Evolutionary conservation across 2,888 invertebrate species (phyloP).

Genomic region (Magallana nippona): DNA sequence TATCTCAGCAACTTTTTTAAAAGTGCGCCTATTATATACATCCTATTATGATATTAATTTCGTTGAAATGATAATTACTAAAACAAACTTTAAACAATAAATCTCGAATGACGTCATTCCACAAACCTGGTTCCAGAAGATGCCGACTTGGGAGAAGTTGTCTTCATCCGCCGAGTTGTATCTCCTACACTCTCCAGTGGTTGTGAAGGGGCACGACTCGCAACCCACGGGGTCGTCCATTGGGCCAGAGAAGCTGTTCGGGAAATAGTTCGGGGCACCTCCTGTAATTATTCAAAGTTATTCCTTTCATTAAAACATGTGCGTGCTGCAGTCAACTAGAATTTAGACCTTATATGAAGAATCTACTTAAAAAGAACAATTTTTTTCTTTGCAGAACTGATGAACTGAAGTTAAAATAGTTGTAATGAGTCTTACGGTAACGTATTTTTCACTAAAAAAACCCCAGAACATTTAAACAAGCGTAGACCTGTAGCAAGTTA

Average conservation of each 20-base stretch:
- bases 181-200: slow-evolving; percentile 88
- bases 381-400: no score
- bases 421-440: no score
- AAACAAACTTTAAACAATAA: not conserved
- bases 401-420: no score
- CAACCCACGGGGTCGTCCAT: slow-evolving; percentile 84
- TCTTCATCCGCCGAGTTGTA: slow-evolving; percentile 92
- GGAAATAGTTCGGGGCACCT: slow-evolving; percentile 96
- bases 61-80: not conserved
- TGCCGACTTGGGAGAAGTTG: slow-evolving; percentile 91
- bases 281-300: slow-evolving; percentile 62
- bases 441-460: no score
- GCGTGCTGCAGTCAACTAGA: not conserved
- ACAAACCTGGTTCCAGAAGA: slow-evolving; percentile 89
- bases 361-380: no score
- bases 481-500: no score
- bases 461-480: no score
- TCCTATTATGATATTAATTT: no score
- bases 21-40: no score
- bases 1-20: no score
- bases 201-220: slow-evolving; percentile 82
- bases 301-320: not conserved
- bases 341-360: no score
- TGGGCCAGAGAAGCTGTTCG: slow-evolving; percentile 96
- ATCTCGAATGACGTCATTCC: not conserved